Percentiles rank a stretch among this genome's conserved stretches.
These are phyloP conservation scores for Orchesella cincta DNA, from an alignment of 1,140 invertebrate species.

Conservation along the genomic window DNA sequence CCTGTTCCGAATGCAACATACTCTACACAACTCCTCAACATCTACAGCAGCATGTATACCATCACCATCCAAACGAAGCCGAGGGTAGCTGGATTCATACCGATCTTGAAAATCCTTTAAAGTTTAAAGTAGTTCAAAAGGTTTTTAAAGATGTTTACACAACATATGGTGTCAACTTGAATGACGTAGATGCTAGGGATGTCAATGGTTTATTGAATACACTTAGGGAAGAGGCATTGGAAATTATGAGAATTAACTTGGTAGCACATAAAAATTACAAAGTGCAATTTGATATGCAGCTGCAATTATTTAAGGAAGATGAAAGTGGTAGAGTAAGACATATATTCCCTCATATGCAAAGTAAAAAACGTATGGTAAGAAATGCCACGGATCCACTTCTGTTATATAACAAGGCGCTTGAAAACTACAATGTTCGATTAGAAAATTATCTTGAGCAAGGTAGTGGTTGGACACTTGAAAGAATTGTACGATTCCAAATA, in stretches of 20 bases:
- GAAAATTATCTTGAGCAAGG: neutral
- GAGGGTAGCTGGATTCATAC: neutral
- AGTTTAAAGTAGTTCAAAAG: neutral
- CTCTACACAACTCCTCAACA: neutral
- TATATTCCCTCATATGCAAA: neutral
- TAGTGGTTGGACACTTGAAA: neutral
- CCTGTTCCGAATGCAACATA: neutral
- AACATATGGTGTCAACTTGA: neutral
- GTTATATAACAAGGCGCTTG: neutral
- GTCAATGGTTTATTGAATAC: neutral
- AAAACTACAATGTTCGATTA: constrained; percentile 5
- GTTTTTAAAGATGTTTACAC: neutral
- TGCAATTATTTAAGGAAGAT: neutral
- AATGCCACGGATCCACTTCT: neutral
- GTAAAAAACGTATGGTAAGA: neutral
- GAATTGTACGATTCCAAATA: neutral
- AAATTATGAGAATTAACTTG: neutral
- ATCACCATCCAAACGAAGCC: neutral
- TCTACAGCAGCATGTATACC: neutral
- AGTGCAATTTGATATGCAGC: neutral
- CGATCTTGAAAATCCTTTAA: neutral
- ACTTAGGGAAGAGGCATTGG: neutral
- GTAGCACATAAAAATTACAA: neutral
- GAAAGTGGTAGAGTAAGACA: neutral
- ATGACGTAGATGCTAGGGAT: neutral